Percentiles rank a stretch among this genome's conserved stretches.
phyloP scores from a whole-genome alignment of 2,888 invertebrate species.

The Metellina segmentata region DNA sequence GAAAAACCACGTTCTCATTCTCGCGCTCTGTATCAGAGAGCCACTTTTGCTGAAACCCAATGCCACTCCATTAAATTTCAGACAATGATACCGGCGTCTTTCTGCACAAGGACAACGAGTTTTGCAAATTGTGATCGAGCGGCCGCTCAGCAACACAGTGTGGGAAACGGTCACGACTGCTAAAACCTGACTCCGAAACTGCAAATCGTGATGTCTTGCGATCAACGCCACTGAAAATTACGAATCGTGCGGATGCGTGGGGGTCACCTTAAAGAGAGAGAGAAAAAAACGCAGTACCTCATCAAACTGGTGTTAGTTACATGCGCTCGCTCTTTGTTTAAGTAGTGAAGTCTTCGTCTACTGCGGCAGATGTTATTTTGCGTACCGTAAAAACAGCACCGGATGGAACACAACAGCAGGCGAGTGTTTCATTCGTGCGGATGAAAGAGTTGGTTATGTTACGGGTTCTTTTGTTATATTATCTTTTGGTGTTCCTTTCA shows the following conservation, averaged over 20 bases:
- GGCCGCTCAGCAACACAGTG: not conserved
- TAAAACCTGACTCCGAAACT: constrained; percentile 29
- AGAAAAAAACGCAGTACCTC: constrained; percentile 28
- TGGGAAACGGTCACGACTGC: constrained; percentile 37
- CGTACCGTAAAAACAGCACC: not conserved
- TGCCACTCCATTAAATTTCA: constrained; percentile 39
- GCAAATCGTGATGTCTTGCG: constrained; percentile 20
- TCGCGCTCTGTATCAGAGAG: too few species aligned
- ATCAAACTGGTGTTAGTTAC: constrained; percentile 53
- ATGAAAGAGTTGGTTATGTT: not conserved
- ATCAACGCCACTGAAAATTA: not conserved
- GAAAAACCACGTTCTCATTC: too few species aligned
- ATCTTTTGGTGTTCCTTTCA: not conserved
- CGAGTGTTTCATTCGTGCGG: not conserved
- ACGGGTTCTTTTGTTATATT: not conserved
- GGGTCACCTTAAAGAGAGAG: constrained; percentile 68
- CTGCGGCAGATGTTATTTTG: constrained; percentile 50
- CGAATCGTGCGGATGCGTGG: constrained; percentile 54
- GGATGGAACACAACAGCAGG: not conserved
- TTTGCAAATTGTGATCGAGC: constrained; percentile 24
- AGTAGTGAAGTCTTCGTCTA: not conserved
- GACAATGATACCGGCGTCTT: constrained; percentile 54
- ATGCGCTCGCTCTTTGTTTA: constrained; percentile 48
- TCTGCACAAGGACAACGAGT: constrained; percentile 55
- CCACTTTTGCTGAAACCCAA: not conserved